Base-by-base conservation (phyloP, 2,113 vertebrate genomes). In the Gobio gobio region DNA sequence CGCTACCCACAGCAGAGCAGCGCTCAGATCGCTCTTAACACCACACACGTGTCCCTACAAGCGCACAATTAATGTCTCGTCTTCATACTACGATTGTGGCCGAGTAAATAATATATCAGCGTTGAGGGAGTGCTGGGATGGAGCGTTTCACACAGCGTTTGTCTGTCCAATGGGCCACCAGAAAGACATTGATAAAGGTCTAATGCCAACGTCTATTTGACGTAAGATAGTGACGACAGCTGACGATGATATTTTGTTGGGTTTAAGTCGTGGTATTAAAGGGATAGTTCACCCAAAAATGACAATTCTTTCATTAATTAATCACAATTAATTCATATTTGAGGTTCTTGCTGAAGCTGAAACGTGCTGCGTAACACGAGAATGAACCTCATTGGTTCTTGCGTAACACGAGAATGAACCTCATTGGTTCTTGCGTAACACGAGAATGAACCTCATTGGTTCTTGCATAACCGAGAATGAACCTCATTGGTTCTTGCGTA, bases 41-140 rank as follows among this genome's bases (percentile, higher is more conserved):
- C 84, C 82, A 84, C 87, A 80, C 77, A 81, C 78, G 47, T 16
- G n/a, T 59, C 10, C 29, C 45, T 56, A 54, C 70, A 66, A 56
- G 49, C 56, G 24, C 79, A 83, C 73, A 86, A 81, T 72, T 80
- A 45, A 88, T 47, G 16, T 40, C 47, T 81, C 5, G 3, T 49
- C 61, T 51, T 82, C 40, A 1, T 82, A 16, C 77, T 83, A 70
- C 29, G 2, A 22, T 56, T 56, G 18, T 22, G 49, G 18, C 2
- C 4, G 18, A 40, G 33, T 24, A 40, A 78, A 58, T 78, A 36
- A 77, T 77, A 33, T 13, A 59, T 45, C 58, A 18, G 22, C n/a
- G 2, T 26, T 45, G 40, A 16, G n/a, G 5, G 29, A 36, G 18
- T 40, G 29, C 29, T 36, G 29, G 14, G 40, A 56, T 58, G 2